phyloP scores from a whole-genome alignment of 2,888 invertebrate species.

The Diachrysia chrysitis region DNA sequence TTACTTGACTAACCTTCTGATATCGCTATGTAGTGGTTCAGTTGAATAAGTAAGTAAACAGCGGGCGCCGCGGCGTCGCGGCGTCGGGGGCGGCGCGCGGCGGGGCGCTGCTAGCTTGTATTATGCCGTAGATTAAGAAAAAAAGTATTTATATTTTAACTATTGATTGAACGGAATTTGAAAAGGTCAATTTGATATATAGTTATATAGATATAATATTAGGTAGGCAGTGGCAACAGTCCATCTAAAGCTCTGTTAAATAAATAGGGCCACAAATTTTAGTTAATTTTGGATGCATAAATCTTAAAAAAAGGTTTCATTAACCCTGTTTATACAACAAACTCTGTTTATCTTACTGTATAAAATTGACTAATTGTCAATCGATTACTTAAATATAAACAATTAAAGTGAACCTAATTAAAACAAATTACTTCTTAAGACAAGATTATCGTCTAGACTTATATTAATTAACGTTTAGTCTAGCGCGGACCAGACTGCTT shows the following conservation, averaged over 20 bases:
- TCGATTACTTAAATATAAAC: neutral
- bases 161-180: no score
- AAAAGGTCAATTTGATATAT: no score
- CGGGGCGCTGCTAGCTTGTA: neutral
- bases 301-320: no score
- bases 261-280: no score
- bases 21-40: neutral
- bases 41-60: conserved; percentile 47
- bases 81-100: conserved; percentile 10
- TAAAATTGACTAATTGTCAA: no score
- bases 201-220: no score
- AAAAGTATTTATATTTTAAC: neutral
- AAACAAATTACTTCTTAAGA: neutral
- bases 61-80: conserved; percentile 41
- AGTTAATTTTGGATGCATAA: no score
- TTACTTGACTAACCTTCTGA: conserved; percentile 27
- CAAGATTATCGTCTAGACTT: neutral
- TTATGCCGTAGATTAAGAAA: neutral
- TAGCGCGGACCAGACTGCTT: neutral
- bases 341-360: no score
- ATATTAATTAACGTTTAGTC: neutral
- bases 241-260: no score
- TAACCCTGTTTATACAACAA: no score
- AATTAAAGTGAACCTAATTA: neutral
- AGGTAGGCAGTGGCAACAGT: no score